Percentiles rank a stretch among this genome's conserved stretches.
phyloP scores from a whole-genome alignment of 2,113 vertebrate genomes.

The Coptodon bakossiorum region DNA sequence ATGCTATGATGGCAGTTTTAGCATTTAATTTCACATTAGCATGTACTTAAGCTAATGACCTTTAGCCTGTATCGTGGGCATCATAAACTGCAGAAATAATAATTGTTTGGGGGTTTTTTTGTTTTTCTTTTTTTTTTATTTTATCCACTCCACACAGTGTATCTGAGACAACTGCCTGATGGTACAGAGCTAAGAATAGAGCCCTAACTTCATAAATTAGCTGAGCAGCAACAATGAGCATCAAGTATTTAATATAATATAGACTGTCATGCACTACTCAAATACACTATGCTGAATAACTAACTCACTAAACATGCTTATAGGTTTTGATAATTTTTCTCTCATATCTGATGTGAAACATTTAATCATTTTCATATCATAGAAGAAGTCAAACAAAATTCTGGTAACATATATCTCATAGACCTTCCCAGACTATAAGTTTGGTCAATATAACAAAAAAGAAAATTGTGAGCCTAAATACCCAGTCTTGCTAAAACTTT shows the following conservation, averaged over 20 bases:
- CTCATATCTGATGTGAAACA: background rate
- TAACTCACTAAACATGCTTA: background rate
- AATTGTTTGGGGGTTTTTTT: background rate
- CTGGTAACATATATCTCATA: background rate
- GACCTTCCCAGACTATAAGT: background rate
- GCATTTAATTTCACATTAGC: background rate
- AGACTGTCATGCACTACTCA: background rate
- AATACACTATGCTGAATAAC: background rate
- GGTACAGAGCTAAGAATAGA: background rate
- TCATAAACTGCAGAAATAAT: background rate
- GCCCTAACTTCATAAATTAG: background rate
- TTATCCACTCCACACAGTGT: background rate
- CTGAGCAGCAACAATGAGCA: background rate
- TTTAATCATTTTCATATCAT: background rate
- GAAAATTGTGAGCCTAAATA: background rate
- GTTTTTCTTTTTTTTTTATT: fast-evolving
- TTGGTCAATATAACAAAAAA: background rate
- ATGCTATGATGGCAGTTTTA: background rate
- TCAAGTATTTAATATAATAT: background rate
- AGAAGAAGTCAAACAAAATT: background rate
- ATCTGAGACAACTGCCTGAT: background rate
- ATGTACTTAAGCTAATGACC: background rate
- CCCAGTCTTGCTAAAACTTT: background rate
- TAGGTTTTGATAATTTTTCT: background rate
- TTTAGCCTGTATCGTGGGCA: background rate